Base-by-base conservation (phyloP, 35 echinoderm and acorn worm genomes). In the Apostichopus japonicus region DNA sequence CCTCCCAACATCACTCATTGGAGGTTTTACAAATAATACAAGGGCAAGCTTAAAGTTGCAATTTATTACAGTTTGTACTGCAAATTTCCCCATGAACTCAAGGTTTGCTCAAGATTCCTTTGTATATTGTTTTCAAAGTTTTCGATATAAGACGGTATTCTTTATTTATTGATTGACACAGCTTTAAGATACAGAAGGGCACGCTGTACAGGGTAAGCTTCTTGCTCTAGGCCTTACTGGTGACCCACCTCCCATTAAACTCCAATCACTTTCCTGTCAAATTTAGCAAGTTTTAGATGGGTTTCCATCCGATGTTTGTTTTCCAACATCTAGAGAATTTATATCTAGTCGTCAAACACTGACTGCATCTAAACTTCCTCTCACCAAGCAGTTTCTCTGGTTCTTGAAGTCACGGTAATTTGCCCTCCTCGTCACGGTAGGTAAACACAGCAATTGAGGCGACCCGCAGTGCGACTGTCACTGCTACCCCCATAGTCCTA, bases 211-310 rank as follows among this genome's bases (percentile, higher is more conserved):
- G 6, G 22, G 16, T 75, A 75, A 75, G 15, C 17, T 23, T 21
- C 21, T 75, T 21, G 71, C 71, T 75, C 21, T 75, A 19, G 71
- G 71, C 71, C 17, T 75, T 19, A 75, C 16, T 14, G 71, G 0
- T 75, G 71, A 75, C 71, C 71, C 71, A 75, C 71, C 71, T 75
- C 71, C 71, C 21, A 23, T 75, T 75, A 75, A 73, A 75, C 7
- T 75, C 71, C 21, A 75, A 75, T 75, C 21, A 75, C 71, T 75
- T 75, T 75, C 71, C 71, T 75, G 71, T 23, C 17, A 75, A 23
- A 75, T 61, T 61, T 61, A 61, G 57, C 57, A 61, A 61, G 13
- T 61, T 61, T 61, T 61, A 61, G 57, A 8, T 61, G 57, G 13
- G 71, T 75, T 19, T 75, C n/a, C 71, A 19, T 23, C 33, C 16